These are phyloP conservation scores for Cydia splendana DNA, from an alignment of 1,140 invertebrate species.

Conservation along the genomic window DNA sequence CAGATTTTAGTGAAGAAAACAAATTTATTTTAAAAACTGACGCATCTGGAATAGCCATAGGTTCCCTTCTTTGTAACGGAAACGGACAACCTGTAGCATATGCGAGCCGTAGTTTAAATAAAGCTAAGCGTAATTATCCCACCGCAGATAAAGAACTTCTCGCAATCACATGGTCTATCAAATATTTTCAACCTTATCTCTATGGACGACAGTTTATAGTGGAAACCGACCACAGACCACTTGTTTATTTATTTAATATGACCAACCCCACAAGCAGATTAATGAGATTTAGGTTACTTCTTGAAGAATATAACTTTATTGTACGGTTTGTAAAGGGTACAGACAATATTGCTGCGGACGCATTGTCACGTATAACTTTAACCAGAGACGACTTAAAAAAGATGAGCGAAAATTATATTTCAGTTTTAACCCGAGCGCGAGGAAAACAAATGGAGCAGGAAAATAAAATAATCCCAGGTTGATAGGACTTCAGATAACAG, in stretches of 20 bases:
- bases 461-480: background rate
- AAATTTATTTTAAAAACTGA: too few relatives aligned
- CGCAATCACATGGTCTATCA: background rate
- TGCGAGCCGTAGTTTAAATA: too few relatives aligned
- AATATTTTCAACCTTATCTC: constrained; percentile 5
- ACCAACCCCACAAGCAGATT: constrained; percentile 1
- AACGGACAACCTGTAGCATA: too few relatives aligned
- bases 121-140: too few relatives aligned
- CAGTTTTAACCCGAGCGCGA: background rate
- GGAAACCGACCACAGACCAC: background rate
- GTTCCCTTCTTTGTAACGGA: too few relatives aligned
- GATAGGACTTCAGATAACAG: background rate
- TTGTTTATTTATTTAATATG: background rate
- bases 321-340: background rate
- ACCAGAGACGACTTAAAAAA: background rate
- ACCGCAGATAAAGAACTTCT: too few relatives aligned
- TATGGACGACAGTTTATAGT: background rate
- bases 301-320: background rate
- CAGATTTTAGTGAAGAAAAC: too few relatives aligned
- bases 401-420: background rate
- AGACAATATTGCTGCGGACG: background rate
- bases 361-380: background rate
- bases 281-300: background rate
- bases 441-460: background rate
- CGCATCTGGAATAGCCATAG: too few relatives aligned